Percentiles rank a stretch among this genome's conserved stretches.
Evolutionary conservation across 2,888 invertebrate species (phyloP).

Genomic region (Theretra japonica): DNA sequence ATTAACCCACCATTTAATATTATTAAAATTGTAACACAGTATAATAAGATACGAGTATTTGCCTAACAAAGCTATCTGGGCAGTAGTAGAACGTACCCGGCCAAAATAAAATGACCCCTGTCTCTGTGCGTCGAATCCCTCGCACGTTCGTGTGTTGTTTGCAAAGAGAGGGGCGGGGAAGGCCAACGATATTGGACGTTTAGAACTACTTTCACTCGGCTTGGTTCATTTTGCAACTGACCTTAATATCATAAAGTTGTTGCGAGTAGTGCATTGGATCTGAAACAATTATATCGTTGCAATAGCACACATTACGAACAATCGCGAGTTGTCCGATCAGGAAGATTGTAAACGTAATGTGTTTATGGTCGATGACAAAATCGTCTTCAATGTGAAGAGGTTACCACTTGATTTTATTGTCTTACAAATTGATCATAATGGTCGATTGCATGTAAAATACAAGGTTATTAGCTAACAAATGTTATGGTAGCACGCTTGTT

Average conservation of each 20-base stretch:
- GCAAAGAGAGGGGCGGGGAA: constrained; percentile 34
- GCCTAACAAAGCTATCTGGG: constrained; percentile 43
- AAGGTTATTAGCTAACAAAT: background rate
- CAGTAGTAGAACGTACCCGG: constrained; percentile 26
- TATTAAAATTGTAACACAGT: constrained; percentile 38
- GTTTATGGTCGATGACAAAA: constrained; percentile 23
- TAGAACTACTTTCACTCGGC: constrained; percentile 67
- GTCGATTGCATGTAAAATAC: background rate
- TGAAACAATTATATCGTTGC: constrained; percentile 60
- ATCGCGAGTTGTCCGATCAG: constrained; percentile 21
- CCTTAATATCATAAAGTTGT: constrained; percentile 61
- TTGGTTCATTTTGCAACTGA: constrained; percentile 64
- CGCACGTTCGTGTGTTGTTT: background rate
- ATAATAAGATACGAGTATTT: constrained; percentile 46
- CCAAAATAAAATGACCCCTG: constrained; percentile 26
- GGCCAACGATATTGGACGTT: constrained; percentile 45
- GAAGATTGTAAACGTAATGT: constrained; percentile 3
- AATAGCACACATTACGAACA: constrained; percentile 32
- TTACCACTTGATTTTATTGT: background rate
- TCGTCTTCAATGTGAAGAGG: background rate
- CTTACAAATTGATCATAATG: background rate
- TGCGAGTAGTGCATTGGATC: constrained; percentile 51
- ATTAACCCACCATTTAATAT: constrained; percentile 43
- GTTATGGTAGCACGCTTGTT: too few relatives aligned
- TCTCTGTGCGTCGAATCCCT: background rate